phyloP scores from a whole-genome alignment of 2,888 invertebrate species.

The Aproaerema taeniolella region DNA sequence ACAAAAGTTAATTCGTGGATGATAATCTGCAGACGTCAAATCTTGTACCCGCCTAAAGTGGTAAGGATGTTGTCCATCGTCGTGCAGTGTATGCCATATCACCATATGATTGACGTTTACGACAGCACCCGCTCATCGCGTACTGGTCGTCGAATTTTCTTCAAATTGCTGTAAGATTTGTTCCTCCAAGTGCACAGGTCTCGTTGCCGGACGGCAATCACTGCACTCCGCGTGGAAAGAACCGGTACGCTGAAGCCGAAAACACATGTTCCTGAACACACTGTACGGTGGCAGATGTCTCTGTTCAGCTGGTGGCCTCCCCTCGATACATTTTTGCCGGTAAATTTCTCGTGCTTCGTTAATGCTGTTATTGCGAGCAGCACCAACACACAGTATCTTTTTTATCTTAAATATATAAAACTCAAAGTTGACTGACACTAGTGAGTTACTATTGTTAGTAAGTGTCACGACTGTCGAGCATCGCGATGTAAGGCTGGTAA shows the following conservation, averaged over 20 bases:
- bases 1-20: neutral
- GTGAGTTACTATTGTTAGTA: no score
- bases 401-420: no score
- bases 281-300: neutral
- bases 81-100: neutral
- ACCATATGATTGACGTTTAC: neutral
- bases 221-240: neutral
- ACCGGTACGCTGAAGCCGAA: neutral
- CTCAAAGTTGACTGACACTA: no score
- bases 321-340: no score
- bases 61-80: neutral
- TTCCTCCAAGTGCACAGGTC: neutral
- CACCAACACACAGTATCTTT: no score
- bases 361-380: no score
- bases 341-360: no score
- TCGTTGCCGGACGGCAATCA: neutral
- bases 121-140: neutral
- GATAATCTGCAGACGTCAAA: neutral
- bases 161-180: neutral
- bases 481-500: no score
- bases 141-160: neutral
- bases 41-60: neutral
- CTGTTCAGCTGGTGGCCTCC: neutral
- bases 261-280: neutral
- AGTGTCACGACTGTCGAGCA: no score